phyloP scores from a whole-genome alignment of 2,888 invertebrate genomes.

The Villa cingulata region DNA sequence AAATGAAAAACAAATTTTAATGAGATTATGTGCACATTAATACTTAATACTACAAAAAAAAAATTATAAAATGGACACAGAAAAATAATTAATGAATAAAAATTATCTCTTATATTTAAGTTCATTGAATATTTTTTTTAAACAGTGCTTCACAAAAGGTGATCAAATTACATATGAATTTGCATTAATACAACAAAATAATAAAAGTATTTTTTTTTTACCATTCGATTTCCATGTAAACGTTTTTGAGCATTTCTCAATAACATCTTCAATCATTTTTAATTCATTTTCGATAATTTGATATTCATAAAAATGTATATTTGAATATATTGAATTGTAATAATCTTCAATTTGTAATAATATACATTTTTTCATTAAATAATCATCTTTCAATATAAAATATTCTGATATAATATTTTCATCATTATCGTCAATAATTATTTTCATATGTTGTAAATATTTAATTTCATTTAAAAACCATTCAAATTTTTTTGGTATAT shows the following conservation, averaged over 20 bases:
- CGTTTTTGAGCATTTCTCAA: constrained; percentile 52
- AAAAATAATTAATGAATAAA: too few species aligned
- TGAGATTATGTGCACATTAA: too few species aligned
- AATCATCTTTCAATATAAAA: constrained; percentile 23
- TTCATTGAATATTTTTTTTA: too few species aligned
- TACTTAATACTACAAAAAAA: too few species aligned
- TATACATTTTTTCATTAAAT: constrained; percentile 32
- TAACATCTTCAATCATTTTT: constrained; percentile 52
- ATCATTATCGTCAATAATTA: constrained; percentile 36
- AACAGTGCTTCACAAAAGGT: too few species aligned
- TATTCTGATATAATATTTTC: constrained; percentile 20
- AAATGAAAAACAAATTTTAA: too few species aligned
- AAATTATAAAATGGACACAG: too few species aligned
- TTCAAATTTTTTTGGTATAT: constrained; percentile 42
- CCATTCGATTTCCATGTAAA: constrained; percentile 73
- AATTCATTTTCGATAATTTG: constrained; percentile 66
- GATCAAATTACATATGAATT: too few species aligned
- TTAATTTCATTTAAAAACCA: constrained; percentile 67
- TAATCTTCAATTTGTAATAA: constrained; percentile 50
- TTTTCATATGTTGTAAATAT: constrained; percentile 55
- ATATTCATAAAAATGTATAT: constrained; percentile 61
- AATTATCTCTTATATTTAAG: too few species aligned
- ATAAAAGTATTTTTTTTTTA: constrained; percentile 31
- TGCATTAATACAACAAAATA: neutral
- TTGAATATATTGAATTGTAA: constrained; percentile 65